A percentile compares a stretch with the other conserved stretches of the same genome.
Evolutionary conservation across 2,888 invertebrate species (phyloP).

Genomic region (Therioaphis trifolii): DNA sequence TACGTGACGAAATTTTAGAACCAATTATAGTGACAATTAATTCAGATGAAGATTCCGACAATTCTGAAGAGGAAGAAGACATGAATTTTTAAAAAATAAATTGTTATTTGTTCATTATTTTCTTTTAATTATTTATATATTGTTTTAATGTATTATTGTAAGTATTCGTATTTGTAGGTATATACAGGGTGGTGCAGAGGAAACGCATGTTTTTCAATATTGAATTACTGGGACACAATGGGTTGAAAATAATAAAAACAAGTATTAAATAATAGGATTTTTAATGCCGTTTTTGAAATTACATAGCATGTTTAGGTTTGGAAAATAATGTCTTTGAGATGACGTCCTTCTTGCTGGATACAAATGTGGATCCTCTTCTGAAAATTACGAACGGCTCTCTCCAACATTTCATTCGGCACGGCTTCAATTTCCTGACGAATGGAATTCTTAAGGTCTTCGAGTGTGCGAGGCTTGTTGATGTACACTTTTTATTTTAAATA

Average conservation of each 20-base stretch:
- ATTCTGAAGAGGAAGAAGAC: too few species aligned
- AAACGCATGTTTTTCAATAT: conserved; percentile 38
- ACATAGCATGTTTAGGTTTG: conserved; percentile 11
- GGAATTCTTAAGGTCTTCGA: neutral
- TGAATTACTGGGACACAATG: conserved; percentile 38
- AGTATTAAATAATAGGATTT: conserved; percentile 35
- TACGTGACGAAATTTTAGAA: too few species aligned
- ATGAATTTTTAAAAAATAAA: too few species aligned
- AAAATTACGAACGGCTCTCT: neutral
- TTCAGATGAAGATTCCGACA: too few species aligned
- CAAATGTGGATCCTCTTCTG: too few species aligned
- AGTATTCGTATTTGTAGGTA: too few species aligned
- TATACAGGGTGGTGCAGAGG: conserved; percentile 7
- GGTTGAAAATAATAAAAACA: conserved; percentile 35
- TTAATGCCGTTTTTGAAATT: conserved; percentile 36
- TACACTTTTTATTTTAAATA: conserved; percentile 63
- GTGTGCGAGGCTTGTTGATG: conserved; percentile 39
- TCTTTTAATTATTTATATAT: too few species aligned
- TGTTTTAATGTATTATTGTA: too few species aligned
- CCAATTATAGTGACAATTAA: too few species aligned
- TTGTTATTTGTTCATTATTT: too few species aligned
- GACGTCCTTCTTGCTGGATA: too few species aligned
- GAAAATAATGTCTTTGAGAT: too few species aligned
- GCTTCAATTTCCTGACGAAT: neutral
- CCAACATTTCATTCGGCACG: neutral